Percentiles rank a stretch among this genome's conserved stretches.
These are phyloP conservation scores for Nothocercus nigrocapillus DNA, from an alignment of 2,113 vertebrate genomes.

Conservation along the genomic window DNA sequence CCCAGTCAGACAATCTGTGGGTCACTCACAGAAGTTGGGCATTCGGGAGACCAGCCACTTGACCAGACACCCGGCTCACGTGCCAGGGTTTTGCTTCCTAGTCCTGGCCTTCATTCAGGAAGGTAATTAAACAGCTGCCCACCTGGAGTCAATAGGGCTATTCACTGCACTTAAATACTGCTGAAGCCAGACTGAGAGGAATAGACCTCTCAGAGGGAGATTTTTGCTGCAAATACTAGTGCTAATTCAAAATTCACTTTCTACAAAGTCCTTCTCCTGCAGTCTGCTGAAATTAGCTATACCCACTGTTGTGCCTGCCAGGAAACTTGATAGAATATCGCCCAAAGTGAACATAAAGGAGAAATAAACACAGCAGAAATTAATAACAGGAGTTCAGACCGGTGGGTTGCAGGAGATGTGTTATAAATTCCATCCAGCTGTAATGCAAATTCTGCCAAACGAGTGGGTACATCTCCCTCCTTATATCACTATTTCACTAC, in stretches of 20 bases:
- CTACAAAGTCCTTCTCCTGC: conserved; percentile 50
- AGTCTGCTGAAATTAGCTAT: conserved; percentile 69
- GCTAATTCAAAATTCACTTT: conserved; percentile 66
- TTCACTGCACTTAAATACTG: conserved; percentile 57
- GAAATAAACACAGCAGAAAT: conserved; percentile 71
- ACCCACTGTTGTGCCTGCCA: conserved; percentile 58
- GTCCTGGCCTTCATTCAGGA: conserved; percentile 42
- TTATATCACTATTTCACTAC: conserved; percentile 54
- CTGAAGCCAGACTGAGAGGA: conserved; percentile 54
- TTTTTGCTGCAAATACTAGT: conserved; percentile 41
- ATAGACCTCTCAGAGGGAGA: conserved; percentile 47
- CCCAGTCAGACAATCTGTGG: neutral
- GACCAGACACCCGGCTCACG: neutral
- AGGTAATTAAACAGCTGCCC: conserved; percentile 68
- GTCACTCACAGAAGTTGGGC: neutral
- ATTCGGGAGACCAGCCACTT: neutral
- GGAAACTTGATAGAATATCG: conserved; percentile 62
- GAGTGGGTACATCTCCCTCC: conserved; percentile 66
- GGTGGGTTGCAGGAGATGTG: conserved; percentile 58
- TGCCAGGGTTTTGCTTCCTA: conserved; percentile 10
- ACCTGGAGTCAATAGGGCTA: conserved; percentile 61
- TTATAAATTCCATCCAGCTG: conserved; percentile 70
- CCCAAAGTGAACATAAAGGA: conserved; percentile 71
- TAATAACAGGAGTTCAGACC: conserved; percentile 63
- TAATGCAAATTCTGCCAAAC: conserved; percentile 68